Evolutionary conservation across 2,113 vertebrate genomes (phyloP).

Genomic region (Montifringilla adamsi): DNA sequence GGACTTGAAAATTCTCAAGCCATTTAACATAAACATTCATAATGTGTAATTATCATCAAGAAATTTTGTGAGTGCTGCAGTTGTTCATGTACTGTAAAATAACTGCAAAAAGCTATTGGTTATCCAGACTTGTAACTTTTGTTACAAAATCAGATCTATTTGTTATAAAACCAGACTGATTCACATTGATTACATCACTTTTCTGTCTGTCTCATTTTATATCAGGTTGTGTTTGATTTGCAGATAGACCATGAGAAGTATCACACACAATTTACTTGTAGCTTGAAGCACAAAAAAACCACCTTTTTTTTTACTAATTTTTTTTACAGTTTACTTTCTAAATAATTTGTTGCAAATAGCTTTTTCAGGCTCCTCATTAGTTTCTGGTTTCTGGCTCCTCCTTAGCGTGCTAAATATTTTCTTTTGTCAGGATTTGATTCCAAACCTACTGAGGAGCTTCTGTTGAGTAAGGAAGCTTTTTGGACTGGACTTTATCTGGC

Average conservation of each 20-base stretch:
- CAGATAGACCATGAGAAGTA: background rate
- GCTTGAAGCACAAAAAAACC: background rate
- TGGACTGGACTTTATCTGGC: background rate
- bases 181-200: background rate
- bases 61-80: background rate
- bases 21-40: background rate
- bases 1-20: background rate
- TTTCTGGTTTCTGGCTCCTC: background rate
- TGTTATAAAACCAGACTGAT: background rate
- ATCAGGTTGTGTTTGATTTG: background rate
- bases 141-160: background rate
- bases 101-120: background rate
- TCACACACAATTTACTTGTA: background rate
- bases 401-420: background rate
- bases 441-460: background rate
- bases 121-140: background rate
- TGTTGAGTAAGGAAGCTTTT: background rate
- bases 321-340: background rate
- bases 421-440: background rate
- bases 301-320: too few relatives aligned
- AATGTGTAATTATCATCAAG: background rate
- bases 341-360: background rate
- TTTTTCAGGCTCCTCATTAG: background rate
- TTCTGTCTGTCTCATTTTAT: background rate
- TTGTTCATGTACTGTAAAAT: background rate